Evolutionary conservation across 2,888 invertebrate species (phyloP), one percentile per base, ranked within the genome.

Genomic region (Drosophila hamatofila): DNA sequence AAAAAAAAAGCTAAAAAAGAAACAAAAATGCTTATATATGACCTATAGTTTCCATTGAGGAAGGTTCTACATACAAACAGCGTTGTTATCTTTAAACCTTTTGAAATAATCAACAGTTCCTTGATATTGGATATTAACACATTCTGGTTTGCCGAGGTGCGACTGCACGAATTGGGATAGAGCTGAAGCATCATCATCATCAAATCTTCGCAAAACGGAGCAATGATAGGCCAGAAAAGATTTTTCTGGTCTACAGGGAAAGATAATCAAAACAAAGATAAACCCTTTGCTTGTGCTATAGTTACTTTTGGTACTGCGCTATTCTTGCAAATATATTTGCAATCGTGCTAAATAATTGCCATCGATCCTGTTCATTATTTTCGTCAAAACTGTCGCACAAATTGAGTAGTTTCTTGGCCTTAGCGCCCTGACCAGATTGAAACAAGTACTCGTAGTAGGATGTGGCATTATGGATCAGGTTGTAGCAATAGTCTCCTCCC

Each of bases 251-350:
- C 83, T 83, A 39, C 18, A 3, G 18, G 25, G n/a, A 11, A 21
- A 42, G 0, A 33, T n/a, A 2, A 37, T 16, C 2, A 30, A 37
- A 2, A 14, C 46, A n/a, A 2, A 21, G 3, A 1, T 3, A 7
- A 14, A 11, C 1, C 14, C 2, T 16, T 3, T 0, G 11, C 2
- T 0, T 3, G 2, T 1, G 9, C 2, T 9, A 8, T n/a, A 56
- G 37, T 65, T 69, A 90, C 89, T 73, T 80, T 69, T 91, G 90
- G 16, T 75, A 75, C 62, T 91, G 91, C 1, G 86, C 90, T 0
- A 91, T 18, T 23, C 76, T 80, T 0, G 88, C 85, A 18, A 90
- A 91, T 11, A 82, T 16, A 42, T 88, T 86, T 6, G 91, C 87
- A 44, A 90, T 77, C 8, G 78, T 75, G 61, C 83, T 78, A 25